Evolutionary conservation across 2,797 vertebrate species (phyloP).

Genomic region (Mormyrus proboscirostris): DNA sequence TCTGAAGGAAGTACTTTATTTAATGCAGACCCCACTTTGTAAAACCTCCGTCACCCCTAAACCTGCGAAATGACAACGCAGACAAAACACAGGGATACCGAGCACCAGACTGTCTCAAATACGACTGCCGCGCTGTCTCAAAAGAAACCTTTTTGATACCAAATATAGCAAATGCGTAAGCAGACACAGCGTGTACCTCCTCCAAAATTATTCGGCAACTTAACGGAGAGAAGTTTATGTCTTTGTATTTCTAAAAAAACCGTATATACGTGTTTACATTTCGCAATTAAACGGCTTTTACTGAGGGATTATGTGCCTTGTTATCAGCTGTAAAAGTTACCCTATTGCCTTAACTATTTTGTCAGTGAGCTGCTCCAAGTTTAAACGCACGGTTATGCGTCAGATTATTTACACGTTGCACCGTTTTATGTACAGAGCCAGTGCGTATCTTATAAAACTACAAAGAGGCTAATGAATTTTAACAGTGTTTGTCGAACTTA

Average conservation of each 20-base stretch:
- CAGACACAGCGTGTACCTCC: background rate
- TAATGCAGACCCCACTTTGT: slow-evolving; percentile 37
- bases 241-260: background rate
- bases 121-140: slow-evolving; percentile 31
- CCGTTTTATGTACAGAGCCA: background rate
- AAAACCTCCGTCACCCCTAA: slow-evolving; percentile 41
- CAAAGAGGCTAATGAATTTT: background rate
- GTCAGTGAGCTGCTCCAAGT: background rate
- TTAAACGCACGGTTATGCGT: background rate
- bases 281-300: background rate
- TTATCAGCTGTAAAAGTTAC: background rate
- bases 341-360: background rate
- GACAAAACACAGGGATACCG: slow-evolving; percentile 44
- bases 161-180: slow-evolving; percentile 40
- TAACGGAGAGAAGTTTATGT: background rate
- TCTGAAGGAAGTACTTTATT: slow-evolving; percentile 29
- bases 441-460: background rate
- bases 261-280: background rate
- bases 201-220: background rate
- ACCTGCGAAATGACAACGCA: slow-evolving; percentile 51
- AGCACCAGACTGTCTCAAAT: slow-evolving; percentile 44
- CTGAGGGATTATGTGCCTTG: background rate
- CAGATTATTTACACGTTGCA: background rate
- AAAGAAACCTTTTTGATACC: slow-evolving; percentile 34
- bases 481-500: background rate